Evolutionary conservation across 2,888 invertebrate species (phyloP), one percentile per base, ranked within the genome.

Genomic region (Lasioglossum calceatum): DNA sequence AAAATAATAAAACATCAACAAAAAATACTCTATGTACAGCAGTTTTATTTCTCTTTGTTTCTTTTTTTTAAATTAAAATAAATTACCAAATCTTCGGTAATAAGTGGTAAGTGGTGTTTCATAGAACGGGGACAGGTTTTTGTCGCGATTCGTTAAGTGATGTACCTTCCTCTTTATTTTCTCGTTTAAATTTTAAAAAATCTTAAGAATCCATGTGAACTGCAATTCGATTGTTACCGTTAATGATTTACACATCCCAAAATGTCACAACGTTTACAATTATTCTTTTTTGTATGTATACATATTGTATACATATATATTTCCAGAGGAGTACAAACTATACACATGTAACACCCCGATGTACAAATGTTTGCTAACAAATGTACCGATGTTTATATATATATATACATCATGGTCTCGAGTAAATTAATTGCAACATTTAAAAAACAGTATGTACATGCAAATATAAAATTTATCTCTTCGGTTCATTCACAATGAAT

Each of bases 11-110:
- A 93, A 92, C 91, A 92, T 93, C 92, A 93, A 94, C 92, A 91
- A 93, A 93, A 92, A 92, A 92, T 92, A 93, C 92, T 94, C 94
- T 95, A 94, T 94, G 93, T 95, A 95, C 95, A 95, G 93, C 92
- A 93, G 88, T 91, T 95, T 95, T 95, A 95, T 95, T 95, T 92
- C 90, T 91, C 84, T 92, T 87, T 88, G 82, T 67, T 70, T 39
- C 32, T 19, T 39, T 36, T 70, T 67, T 91, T 89, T 91, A 87
- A 89, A 84, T 84, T 89, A 88, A 91, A 87, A 87, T 89, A 87
- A 87, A 88, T 90, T 89, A 91, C 80, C 91, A 86, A 44, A 89
- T 89, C 64, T 88, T 87, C 81, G 71, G 64, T 87, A 76, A 86
- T 91, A 89, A 44, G 90, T 85, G 82, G 74, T 90, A 91, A 90